Base-by-base conservation (phyloP, 1,140 invertebrate species). In the Drosophila melanica region DNA sequence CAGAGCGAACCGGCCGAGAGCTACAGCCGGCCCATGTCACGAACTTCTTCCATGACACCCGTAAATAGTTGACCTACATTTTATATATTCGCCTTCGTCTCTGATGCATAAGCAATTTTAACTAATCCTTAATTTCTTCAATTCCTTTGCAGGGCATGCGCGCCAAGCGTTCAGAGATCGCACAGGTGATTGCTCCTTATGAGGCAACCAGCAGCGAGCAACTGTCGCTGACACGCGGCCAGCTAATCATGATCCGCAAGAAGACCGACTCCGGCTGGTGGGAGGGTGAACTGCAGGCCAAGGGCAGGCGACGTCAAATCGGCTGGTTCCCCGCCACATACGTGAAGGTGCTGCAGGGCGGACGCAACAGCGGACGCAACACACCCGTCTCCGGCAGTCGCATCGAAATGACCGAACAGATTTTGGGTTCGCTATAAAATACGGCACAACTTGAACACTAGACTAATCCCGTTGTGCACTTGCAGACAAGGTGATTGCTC, bases 291-390 rank as follows among this genome's bases (percentile, higher is more conserved):
- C 93, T 99, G 23, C 98, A 99, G 93, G 97, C 97, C 11, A 97
- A 98, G 92, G 98, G 98, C n/a, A 96, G 98, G 77, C 98, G 98
- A 90, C 94, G 97, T 55, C 97, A 98, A 93, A 95, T 98, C 59
- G 98, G 98, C 4, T 99, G 98, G 98, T 99, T 99, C 92, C 98
- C 98, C 8, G 98, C 98, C 18, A 97, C 97, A 50, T 99, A 99
- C 91, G 98, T 99, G 0, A 99, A 99, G 93, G 94, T 97, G 53
- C 87, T 96, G 39, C 94, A 94, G 54, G 94, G 93, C 20, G 94
- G 94, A 1, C 92, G 94, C 47, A 93, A 94, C 27, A 96, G 95
- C 44, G 96, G 95, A 16, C 92, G 95, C 11, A 96, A 95, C 42
- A 96, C 95, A 0, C 95, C 95, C 0, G 94, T 96, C 0, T 92